Conservation (phyloP, 2,888 invertebrate species). For the Caenorhabditis sp. region DNA sequence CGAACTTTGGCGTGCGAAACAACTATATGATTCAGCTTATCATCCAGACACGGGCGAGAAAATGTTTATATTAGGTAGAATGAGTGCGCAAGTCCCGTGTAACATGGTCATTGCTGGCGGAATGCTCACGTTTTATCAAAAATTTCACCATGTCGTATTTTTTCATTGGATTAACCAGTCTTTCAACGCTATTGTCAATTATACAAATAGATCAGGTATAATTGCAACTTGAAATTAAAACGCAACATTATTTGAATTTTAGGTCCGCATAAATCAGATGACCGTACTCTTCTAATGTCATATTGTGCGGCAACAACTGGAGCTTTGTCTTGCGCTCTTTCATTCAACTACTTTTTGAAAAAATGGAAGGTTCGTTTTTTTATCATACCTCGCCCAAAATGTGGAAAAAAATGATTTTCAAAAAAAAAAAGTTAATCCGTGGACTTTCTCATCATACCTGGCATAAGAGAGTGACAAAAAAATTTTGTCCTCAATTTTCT, state of each 20-base stretch:
- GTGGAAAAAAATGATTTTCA: background rate
- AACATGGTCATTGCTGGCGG: constrained; percentile 94
- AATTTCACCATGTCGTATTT: constrained; percentile 85
- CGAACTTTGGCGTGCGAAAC: constrained; percentile 88
- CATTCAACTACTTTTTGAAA: constrained; percentile 42
- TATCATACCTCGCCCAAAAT: background rate
- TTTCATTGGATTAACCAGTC: constrained; percentile 83
- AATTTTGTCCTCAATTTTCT: too few relatives aligned
- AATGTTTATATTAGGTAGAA: constrained; percentile 88
- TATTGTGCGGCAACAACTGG: constrained; percentile 50
- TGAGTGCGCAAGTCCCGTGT: constrained; percentile 95
- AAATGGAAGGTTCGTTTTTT: constrained; percentile 24
- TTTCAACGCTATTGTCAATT: constrained; percentile 98
- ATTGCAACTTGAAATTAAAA: too few relatives aligned
- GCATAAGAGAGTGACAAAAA: too few relatives aligned
- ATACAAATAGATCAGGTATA: constrained; percentile 82
- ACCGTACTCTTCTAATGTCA: constrained; percentile 70
- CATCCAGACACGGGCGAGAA: constrained; percentile 98
- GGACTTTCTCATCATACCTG: too few relatives aligned
- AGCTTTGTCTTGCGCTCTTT: constrained; percentile 48
- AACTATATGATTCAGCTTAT: constrained; percentile 93
- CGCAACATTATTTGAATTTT: too few relatives aligned
- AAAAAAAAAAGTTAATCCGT: too few relatives aligned
- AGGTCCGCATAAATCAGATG: constrained; percentile 24
- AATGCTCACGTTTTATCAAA: constrained; percentile 89